Conservation (phyloP, 2,113 vertebrate species). For the Cynocephalus volans region DNA sequence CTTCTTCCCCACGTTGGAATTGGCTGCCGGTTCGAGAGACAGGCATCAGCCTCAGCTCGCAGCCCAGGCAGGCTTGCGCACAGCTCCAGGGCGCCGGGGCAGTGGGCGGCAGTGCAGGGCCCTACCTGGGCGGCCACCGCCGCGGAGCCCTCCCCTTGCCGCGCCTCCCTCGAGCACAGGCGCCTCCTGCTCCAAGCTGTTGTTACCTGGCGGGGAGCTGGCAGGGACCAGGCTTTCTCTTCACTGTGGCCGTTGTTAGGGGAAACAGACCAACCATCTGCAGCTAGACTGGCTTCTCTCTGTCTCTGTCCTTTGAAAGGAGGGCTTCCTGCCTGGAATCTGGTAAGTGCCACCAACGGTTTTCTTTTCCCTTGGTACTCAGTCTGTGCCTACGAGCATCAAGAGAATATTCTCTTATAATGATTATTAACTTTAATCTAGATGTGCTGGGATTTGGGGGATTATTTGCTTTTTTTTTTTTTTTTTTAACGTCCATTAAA, state of each 20-base stretch:
- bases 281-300: conserved; percentile 41
- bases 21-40: conserved; percentile 43
- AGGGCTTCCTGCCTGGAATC: conserved; percentile 54
- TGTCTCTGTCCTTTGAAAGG: background rate
- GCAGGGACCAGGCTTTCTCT: conserved; percentile 51
- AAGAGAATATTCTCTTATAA: background rate
- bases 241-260: conserved; percentile 69
- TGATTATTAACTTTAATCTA: background rate
- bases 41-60: background rate
- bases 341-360: conserved; percentile 75
- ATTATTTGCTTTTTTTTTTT: background rate
- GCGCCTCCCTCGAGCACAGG: background rate
- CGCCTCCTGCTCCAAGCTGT: background rate
- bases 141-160: background rate
- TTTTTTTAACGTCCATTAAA: background rate
- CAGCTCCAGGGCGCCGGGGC: background rate
- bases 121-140: conserved; percentile 69
- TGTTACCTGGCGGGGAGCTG: conserved; percentile 68
- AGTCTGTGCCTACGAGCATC: background rate
- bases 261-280: conserved; percentile 67
- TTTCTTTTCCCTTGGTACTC: background rate
- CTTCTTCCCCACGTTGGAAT: background rate
- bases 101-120: background rate
- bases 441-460: background rate
- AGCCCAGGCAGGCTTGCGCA: conserved; percentile 37